Conservation (phyloP, 2,113 vertebrate genomes). For the Pedionomus torquatus region DNA sequence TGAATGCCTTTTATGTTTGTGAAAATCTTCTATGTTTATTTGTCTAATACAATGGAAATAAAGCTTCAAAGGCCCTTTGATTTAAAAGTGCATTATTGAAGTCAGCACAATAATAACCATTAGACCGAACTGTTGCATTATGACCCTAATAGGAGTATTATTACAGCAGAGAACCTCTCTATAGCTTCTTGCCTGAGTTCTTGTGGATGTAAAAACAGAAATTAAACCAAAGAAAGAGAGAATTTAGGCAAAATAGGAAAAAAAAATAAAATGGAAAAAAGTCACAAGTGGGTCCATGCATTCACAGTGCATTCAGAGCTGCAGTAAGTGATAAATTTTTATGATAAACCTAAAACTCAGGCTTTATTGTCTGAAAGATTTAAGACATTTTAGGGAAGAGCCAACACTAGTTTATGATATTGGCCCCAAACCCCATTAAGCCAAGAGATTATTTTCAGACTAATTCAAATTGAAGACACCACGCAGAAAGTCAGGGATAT, state of each 20-base stretch:
- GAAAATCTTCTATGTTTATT: constrained; percentile 51
- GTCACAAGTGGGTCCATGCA: background rate
- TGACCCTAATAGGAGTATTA: background rate
- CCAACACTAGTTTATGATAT: background rate
- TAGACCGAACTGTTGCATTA: constrained; percentile 4
- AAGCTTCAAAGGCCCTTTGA: constrained; percentile 55
- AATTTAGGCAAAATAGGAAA: background rate
- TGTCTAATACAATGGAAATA: constrained; percentile 53
- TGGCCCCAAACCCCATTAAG: background rate
- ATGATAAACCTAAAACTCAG: background rate
- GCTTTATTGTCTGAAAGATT: background rate
- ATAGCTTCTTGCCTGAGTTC: background rate
- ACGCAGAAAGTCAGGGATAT: background rate
- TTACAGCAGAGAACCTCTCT: background rate
- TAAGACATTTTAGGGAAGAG: background rate
- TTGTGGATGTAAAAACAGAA: background rate
- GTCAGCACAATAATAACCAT: constrained; percentile 10
- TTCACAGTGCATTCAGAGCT: background rate
- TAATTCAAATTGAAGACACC: background rate
- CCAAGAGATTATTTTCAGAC: background rate
- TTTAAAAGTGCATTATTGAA: constrained; percentile 32
- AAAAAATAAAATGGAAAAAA: background rate
- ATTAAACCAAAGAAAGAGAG: background rate
- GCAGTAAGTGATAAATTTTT: background rate
- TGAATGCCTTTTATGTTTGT: constrained; percentile 47